phyloP scores from a whole-genome alignment of 2,113 vertebrate species.

The Campylorhamphus procurvoides region DNA sequence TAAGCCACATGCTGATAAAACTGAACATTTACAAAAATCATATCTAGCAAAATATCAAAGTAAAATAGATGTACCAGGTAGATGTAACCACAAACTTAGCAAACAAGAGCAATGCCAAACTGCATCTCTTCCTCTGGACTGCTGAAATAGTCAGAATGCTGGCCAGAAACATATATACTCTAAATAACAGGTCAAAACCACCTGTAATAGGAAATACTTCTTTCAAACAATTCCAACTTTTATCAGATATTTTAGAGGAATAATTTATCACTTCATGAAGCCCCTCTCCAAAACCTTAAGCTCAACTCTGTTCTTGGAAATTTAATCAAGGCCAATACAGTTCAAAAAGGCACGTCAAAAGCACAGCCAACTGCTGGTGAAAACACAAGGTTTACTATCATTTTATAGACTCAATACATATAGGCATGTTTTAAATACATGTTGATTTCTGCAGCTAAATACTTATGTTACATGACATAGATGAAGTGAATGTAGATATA shows the following conservation, averaged over 20 bases:
- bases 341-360: conserved; percentile 20
- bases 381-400: not conserved
- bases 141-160: conserved; percentile 26
- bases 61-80: not conserved
- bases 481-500: not conserved
- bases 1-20: not conserved
- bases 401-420: not conserved
- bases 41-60: not conserved
- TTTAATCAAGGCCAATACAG: conserved; percentile 7
- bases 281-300: conserved; percentile 15
- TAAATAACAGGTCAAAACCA: conserved; percentile 21
- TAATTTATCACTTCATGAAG: not conserved
- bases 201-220: conserved; percentile 27
- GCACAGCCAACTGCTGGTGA: conserved; percentile 13
- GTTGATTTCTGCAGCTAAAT: not conserved
- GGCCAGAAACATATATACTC: not conserved
- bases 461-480: not conserved
- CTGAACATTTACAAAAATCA: conserved; percentile 21
- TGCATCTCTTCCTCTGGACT: not conserved
- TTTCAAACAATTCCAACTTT: conserved; percentile 44
- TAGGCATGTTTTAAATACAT: not conserved
- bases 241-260: not conserved
- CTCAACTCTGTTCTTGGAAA: conserved; percentile 2
- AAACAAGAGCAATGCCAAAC: not conserved
- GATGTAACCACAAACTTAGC: not conserved